These are phyloP conservation scores for Spinus pinus DNA, from an alignment of 2,797 vertebrate species.

Conservation along the genomic window DNA sequence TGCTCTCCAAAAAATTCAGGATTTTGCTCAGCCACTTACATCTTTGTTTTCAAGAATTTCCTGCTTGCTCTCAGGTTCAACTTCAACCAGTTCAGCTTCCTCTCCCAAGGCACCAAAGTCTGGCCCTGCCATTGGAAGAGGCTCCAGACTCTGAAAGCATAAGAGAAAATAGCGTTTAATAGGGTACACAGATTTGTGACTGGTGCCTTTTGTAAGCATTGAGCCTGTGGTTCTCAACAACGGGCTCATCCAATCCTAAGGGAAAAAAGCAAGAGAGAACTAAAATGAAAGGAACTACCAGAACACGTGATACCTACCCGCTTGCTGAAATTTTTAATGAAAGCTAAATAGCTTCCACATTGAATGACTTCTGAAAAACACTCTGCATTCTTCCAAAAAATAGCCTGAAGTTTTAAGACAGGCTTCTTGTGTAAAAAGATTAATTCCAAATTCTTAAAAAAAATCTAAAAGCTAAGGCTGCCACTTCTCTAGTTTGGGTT, in stretches of 20 bases:
- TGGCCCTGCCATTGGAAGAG: slow-evolving; percentile 87
- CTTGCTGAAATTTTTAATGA: not conserved
- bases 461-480: not conserved
- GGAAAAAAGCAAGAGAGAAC: not conserved
- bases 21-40: slow-evolving; percentile 71
- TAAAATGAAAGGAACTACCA: not conserved
- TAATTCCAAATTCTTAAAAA: not conserved
- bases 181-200: accelerated
- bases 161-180: not conserved
- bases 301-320: not conserved
- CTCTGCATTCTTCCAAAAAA: not conserved
- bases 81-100: slow-evolving; percentile 85
- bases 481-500: not conserved
- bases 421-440: not conserved
- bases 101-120: slow-evolving; percentile 84
- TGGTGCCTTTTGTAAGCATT: not conserved
- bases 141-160: slow-evolving; percentile 86
- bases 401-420: not conserved
- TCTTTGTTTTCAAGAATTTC: slow-evolving; percentile 96
- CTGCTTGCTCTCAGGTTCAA: slow-evolving; percentile 88
- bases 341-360: not conserved
- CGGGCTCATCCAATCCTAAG: not conserved
- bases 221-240: accelerated
- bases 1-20: not conserved
- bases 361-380: not conserved